These are phyloP conservation scores for Heteromurus nitidus DNA, from an alignment of 2,888 invertebrate genomes.

Conservation along the genomic window DNA sequence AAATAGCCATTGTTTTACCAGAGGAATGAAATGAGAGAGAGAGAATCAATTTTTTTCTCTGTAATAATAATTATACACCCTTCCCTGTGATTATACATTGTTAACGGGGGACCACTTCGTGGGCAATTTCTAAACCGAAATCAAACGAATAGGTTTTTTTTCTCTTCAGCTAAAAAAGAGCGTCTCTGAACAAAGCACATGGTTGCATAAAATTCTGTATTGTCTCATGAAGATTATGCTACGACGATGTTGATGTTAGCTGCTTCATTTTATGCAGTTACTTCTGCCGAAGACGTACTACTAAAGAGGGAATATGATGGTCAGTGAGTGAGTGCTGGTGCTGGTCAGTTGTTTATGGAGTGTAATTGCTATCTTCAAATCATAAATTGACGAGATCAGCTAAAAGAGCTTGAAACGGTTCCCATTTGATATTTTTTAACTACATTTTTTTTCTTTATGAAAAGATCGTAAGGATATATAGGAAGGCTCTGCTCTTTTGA, in stretches of 20 bases:
- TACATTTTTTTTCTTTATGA: background rate
- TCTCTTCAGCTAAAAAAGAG: slow-evolving; percentile 3
- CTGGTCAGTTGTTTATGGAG: slow-evolving; percentile 61
- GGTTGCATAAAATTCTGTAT: no score
- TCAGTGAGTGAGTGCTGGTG: slow-evolving; percentile 27
- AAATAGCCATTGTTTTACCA: no score
- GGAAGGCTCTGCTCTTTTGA: no score
- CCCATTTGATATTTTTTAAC: slow-evolving; percentile 20
- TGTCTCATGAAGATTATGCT: background rate
- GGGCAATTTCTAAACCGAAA: slow-evolving; percentile 62
- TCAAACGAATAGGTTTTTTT: no score
- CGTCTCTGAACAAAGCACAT: no score
- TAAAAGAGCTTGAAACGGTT: slow-evolving; percentile 39
- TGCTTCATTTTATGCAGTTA: slow-evolving; percentile 9
- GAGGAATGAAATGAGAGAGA: slow-evolving; percentile 3
- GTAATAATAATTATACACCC: slow-evolving; percentile 62
- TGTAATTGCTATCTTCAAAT: slow-evolving; percentile 64
- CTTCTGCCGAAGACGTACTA: no score
- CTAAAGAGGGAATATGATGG: no score
- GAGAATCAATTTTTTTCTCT: slow-evolving; percentile 25
- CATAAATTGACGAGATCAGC: slow-evolving; percentile 59
- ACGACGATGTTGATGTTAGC: slow-evolving; percentile 1
- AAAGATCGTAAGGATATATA: slow-evolving; percentile 6
- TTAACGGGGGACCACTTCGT: slow-evolving; percentile 63
- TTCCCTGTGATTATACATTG: slow-evolving; percentile 62